phyloP scores from a whole-genome alignment of 2,113 vertebrate species.

The Eurystomus gularis region DNA sequence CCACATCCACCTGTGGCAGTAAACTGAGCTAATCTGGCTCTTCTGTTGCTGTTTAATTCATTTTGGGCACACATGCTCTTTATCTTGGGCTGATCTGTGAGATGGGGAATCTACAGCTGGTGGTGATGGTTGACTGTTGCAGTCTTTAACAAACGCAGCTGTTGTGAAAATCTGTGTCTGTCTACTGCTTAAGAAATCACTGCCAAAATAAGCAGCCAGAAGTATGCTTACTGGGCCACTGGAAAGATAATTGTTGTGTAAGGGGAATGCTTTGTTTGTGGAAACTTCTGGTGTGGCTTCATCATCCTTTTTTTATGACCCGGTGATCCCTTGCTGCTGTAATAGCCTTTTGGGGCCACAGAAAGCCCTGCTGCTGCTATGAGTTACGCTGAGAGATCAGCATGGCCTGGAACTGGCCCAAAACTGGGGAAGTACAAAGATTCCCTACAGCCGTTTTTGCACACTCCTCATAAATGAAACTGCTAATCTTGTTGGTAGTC shows the following conservation, averaged over 20 bases:
- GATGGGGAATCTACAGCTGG: background rate
- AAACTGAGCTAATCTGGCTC: background rate
- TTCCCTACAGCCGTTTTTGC: conserved; percentile 8
- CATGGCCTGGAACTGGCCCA: conserved; percentile 7
- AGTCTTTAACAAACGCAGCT: background rate
- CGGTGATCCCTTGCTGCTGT: conserved; percentile 20
- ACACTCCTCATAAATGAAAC: conserved; percentile 8
- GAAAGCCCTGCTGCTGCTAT: conserved; percentile 45
- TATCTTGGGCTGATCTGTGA: background rate
- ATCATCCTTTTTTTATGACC: conserved; percentile 1
- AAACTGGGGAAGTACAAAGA: background rate
- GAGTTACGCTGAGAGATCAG: conserved; percentile 41
- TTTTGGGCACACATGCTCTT: background rate
- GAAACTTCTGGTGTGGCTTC: conserved; percentile 21
- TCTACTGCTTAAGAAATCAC: conserved; percentile 32
- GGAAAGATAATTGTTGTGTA: background rate
- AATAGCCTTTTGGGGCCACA: conserved; percentile 24
- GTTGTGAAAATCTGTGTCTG: background rate
- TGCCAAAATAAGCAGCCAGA: conserved; percentile 29
- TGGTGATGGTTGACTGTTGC: background rate
- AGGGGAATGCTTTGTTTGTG: background rate
- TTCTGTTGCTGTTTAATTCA: background rate
- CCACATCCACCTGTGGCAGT: background rate
- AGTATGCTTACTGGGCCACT: background rate
- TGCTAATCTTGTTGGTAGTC: conserved; percentile 8